Evolutionary conservation across 2,888 invertebrate species (phyloP).

Genomic region (Pollenia griseotomentosa): DNA sequence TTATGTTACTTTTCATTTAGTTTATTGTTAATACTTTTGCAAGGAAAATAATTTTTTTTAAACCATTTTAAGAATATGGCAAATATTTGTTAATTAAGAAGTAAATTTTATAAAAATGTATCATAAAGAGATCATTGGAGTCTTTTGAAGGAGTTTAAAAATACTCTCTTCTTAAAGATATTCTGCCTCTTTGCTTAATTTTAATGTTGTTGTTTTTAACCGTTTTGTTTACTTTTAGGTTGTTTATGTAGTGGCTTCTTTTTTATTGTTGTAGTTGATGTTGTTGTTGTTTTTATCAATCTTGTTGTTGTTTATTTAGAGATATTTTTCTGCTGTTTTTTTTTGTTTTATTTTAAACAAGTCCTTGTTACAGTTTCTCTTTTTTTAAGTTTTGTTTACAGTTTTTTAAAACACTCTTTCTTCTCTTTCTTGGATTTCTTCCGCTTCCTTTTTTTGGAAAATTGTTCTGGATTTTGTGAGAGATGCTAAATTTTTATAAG

Average conservation of each 20-base stretch:
- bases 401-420: not conserved
- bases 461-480: slow-evolving; percentile 7
- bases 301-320: not conserved
- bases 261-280: not conserved
- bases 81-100: not conserved
- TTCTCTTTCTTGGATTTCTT: not conserved
- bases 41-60: not conserved
- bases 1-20: not conserved
- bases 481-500: slow-evolving; percentile 1
- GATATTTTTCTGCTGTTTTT: not conserved
- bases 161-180: not conserved
- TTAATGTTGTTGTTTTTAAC: slow-evolving; percentile 2
- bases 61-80: slow-evolving; percentile 63
- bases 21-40: slow-evolving; percentile 3
- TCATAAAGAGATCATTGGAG: slow-evolving; percentile 18
- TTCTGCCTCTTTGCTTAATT: not conserved
- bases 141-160: not conserved
- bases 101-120: too few relatives aligned
- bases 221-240: slow-evolving; percentile 2
- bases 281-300: slow-evolving; percentile 1
- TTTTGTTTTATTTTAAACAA: not conserved
- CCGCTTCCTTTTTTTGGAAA: not conserved
- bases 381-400: slow-evolving; percentile 11
- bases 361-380: not conserved
- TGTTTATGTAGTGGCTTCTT: not conserved